Base-by-base conservation (phyloP, 2,888 invertebrate genomes). In the Penaeus monodon region DNA sequence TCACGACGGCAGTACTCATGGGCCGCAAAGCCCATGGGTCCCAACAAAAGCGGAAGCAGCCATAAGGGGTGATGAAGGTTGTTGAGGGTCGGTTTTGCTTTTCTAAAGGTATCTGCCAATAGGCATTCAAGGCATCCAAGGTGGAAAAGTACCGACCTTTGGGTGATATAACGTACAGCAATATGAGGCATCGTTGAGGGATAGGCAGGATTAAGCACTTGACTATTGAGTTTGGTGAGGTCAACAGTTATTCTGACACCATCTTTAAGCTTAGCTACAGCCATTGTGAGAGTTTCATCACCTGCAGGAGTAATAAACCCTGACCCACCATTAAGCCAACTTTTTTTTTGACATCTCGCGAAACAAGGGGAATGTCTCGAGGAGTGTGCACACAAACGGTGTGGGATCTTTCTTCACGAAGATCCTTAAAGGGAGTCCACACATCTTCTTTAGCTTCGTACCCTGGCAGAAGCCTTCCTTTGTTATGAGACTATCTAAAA, bases 201-300 rank as follows among this genome's bases (percentile, higher is more conserved):
- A 8, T 81, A 14, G 27, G 33, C 57, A 22, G 49, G 65, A 38
- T 57, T 1, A 29, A 49, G 20, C 44, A 81, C 44, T 7, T 68
- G 68, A n/a, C 68, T 33, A 29, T 64, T 64, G 63, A 80, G 80
- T 12, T 63, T 64, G 27, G 80, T 49, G 64, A 80, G 80, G 20
- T 80, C 80, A 17, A 24, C 38, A 17, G 63, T 63, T 38, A 78
- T 38, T n/a, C 64, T 70, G 14, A 38, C 82, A 73, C 73, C 73
- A 17, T 38, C 63, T n/a, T 82, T 74, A 33, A n/a, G 68, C 76
- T 38, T 38, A 38, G 33, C 33, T 38, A 4, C 33, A 38, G 33
- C 73, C 82, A 82, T 38, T 63, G 66, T 33, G 82, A 73, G 24
- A 74, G 82, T n/a, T n/a, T 82, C 82, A 33, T 82, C 8, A 14